Evolutionary conservation across 2,113 vertebrate genomes (phyloP), one percentile per base, ranked within the genome.

Genomic region (Corythoichthys intestinalis): DNA sequence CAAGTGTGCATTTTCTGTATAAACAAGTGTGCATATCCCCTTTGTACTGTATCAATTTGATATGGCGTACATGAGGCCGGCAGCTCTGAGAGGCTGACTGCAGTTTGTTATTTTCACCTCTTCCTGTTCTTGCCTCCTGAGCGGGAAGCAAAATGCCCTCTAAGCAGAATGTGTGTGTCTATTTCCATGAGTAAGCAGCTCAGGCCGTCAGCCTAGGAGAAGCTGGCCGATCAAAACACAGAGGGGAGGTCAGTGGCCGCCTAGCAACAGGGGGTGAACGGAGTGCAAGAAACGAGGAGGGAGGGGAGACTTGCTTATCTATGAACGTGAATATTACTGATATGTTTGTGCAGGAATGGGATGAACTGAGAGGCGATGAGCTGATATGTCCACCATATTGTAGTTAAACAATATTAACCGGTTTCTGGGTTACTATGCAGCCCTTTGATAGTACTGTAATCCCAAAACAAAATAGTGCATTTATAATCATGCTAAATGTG

Each of bases 151-250:
- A 90, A 91, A 69, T 87, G 88, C 88, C 77, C 80, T 82, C 83
- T 86, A 89, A 88, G 88, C 88, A 90, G 64, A 90, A 90, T 81
- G 59, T 64, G 71, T 74, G 70, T 72, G 72, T 78, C 65, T 64
- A 78, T 88, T 90, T 88, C 61, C 87, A 87, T 89, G 87, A 89
- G 83, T 91, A 87, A 90, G 89, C 89, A 86, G 78, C 84, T 80
- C 64, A 86, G 81, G 82, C 75, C 59, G 15, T 86, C 73, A 77
- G 73, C 82, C 76, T 75, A 69, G 57, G 56, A 71, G 82, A 82
- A 75, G 78, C 78, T 20, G 72, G 34, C 13, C 28, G 66, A 79
- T 70, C 75, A 68, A 78, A 86, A 83, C 75, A 77, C 75, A 75
- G 71, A 73, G 60, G 73, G 70, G 65, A 77, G 78, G 74, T 76